A percentile compares a stretch with the other conserved stretches of the same genome.
phyloP scores from a whole-genome alignment of 2,888 invertebrate species.

The Diploptera punctata region DNA sequence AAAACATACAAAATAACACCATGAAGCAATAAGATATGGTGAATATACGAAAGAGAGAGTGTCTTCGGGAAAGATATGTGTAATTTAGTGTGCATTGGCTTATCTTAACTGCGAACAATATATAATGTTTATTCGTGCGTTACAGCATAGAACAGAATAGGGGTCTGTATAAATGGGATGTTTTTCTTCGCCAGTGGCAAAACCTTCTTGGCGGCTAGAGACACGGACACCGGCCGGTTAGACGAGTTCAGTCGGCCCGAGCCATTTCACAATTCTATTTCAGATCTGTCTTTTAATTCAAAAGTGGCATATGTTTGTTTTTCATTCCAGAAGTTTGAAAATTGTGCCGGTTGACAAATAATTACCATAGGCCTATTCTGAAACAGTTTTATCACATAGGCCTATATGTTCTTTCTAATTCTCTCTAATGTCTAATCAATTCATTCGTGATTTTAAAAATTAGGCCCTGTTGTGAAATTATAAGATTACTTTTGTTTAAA shows the following conservation, averaged over 20 bases:
- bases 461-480: no score
- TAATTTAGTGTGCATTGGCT: background rate
- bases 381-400: no score
- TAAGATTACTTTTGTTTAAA: no score
- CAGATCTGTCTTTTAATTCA: background rate
- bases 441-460: no score
- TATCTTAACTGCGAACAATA: slow-evolving; percentile 11
- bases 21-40: background rate
- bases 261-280: background rate
- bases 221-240: background rate
- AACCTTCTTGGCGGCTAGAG: background rate
- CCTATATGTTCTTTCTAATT: no score
- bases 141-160: background rate
- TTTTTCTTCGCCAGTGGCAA: background rate
- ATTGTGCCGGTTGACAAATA: no score
- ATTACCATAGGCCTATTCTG: no score
- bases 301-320: background rate
- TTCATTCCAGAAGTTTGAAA: no score
- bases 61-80: background rate
- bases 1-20: background rate
- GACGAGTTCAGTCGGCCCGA: background rate
- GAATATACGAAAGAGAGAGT: no score
- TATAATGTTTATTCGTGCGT: background rate
- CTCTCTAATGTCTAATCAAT: no score
- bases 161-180: background rate